phyloP scores from a whole-genome alignment of 2,113 vertebrate genomes.

The Catharus fuscescens region DNA sequence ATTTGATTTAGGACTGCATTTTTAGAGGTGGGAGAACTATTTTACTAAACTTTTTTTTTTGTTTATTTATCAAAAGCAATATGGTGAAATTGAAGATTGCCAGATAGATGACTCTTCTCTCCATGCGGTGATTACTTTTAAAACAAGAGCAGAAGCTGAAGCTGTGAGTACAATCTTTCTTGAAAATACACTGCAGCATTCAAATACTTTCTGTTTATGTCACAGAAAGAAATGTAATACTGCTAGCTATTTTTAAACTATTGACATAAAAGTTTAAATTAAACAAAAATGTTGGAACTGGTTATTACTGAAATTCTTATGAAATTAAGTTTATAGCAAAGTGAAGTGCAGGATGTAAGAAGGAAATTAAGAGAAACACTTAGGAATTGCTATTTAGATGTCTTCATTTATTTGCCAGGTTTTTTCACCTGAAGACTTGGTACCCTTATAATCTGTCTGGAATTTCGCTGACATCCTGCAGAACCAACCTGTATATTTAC shows the following conservation, averaged over 20 bases:
- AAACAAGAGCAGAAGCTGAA: constrained; percentile 92
- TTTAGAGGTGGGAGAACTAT: neutral
- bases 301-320: neutral
- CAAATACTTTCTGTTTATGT: neutral
- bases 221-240: neutral
- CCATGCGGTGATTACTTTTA: constrained; percentile 90
- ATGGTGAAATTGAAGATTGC: constrained; percentile 97
- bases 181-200: neutral
- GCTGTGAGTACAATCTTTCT: constrained; percentile 78
- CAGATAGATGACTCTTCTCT: constrained; percentile 89
- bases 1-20: neutral
- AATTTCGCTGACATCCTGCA: neutral
- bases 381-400: neutral
- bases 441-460: neutral
- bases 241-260: neutral
- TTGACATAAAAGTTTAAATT: neutral
- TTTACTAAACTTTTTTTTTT: constrained; percentile 29
- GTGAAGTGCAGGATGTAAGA: neutral
- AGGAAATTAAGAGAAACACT: neutral
- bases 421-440: neutral
- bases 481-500: neutral
- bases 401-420: neutral
- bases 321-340: neutral
- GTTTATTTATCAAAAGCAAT: constrained; percentile 85
- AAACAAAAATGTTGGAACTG: neutral